A percentile compares a stretch with the other conserved stretches of the same genome.
phyloP scores from a whole-genome alignment of 2,797 vertebrate genomes.

The Chaetophractus vellerosus region DNA sequence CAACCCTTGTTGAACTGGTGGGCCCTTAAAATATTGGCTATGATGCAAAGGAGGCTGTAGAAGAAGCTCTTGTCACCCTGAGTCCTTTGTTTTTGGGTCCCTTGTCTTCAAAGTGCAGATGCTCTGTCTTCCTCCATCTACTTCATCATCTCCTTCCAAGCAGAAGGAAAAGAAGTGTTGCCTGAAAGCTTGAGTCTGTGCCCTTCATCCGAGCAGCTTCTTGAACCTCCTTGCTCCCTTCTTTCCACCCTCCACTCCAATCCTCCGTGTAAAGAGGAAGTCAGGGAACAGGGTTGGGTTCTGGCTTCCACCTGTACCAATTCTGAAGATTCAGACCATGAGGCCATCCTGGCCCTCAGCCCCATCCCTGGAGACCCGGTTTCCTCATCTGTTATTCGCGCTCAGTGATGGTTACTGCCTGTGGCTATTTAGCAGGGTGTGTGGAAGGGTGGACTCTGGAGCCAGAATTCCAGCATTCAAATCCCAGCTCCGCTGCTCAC shows the following conservation, averaged over 20 bases:
- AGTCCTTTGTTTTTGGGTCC: fast-evolving
- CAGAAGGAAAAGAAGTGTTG: neutral
- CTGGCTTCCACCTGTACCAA: neutral
- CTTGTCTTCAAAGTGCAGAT: too few relatives aligned
- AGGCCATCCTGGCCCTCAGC: too few relatives aligned
- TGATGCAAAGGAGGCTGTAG: neutral
- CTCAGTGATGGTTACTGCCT: neutral
- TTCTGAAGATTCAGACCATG: neutral
- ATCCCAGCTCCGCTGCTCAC: too few relatives aligned
- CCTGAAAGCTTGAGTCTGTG: fast-evolving
- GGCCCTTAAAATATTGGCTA: too few relatives aligned
- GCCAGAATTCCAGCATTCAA: too few relatives aligned
- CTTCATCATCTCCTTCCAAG: fast-evolving
- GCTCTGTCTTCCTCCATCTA: fast-evolving
- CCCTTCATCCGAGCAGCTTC: fast-evolving
- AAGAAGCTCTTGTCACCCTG: fast-evolving
- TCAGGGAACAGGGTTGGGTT: neutral
- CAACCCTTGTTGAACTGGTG: too few relatives aligned
- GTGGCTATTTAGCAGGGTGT: too few relatives aligned
- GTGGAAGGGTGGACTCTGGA: too few relatives aligned
- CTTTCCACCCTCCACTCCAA: neutral
- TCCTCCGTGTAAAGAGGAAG: neutral
- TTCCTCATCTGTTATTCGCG: neutral
- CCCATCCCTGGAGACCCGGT: neutral
- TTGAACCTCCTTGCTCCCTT: too few relatives aligned